These are phyloP conservation scores for Phataginus tetradactyla DNA, from an alignment of 2,797 vertebrate species.

Conservation along the genomic window DNA sequence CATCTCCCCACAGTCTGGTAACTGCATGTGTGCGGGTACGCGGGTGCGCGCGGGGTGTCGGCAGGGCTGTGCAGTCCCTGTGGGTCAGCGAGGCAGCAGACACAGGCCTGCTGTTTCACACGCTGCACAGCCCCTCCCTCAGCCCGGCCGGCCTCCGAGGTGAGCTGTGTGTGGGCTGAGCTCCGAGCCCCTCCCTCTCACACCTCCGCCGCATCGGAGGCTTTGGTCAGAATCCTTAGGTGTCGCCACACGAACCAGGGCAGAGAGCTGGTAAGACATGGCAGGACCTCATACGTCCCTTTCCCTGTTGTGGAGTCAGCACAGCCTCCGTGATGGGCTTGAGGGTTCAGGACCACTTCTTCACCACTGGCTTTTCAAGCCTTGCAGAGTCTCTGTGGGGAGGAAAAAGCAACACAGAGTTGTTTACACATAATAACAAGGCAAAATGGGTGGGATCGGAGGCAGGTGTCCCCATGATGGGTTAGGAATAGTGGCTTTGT, in stretches of 20 bases:
- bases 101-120: neutral
- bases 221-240: neutral
- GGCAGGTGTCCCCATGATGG: neutral
- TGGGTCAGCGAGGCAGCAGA: neutral
- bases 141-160: neutral
- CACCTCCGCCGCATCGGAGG: neutral
- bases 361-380: conserved; percentile 1
- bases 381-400: neutral
- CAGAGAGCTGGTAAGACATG: neutral
- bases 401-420: neutral
- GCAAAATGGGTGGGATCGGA: neutral
- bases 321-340: neutral
- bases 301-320: conserved; percentile 24
- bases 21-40: rapidly evolving
- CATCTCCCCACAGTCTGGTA: neutral
- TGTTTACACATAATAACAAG: neutral
- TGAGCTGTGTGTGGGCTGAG: neutral
- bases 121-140: neutral
- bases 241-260: neutral
- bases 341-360: conserved; percentile 47
- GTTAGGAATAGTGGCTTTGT: neutral
- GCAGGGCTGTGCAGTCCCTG: rapidly evolving
- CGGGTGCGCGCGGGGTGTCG: rapidly evolving
- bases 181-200: neutral
- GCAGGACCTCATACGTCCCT: neutral